These are phyloP conservation scores for Diaphora mendica DNA, from an alignment of 2,888 invertebrate genomes.

Conservation along the genomic window DNA sequence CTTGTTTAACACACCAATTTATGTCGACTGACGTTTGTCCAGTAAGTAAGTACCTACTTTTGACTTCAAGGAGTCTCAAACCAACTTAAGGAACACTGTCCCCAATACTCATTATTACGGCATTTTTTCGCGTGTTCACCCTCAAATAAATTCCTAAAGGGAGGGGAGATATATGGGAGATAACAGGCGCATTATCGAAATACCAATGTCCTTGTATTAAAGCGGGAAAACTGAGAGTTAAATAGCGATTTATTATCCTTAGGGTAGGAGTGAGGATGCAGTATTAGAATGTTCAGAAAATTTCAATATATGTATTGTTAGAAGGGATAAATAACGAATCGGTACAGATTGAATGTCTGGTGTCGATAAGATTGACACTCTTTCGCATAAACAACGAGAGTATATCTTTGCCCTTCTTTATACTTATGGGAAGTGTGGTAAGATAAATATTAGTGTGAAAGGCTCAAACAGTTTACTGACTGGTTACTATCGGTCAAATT, in stretches of 20 bases:
- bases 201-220: conserved; percentile 83
- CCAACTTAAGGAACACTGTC: conserved; percentile 65
- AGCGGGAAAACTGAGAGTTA: conserved; percentile 80
- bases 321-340: conserved; percentile 7
- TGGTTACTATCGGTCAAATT: neutral
- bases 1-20: neutral
- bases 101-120: conserved; percentile 81
- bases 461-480: neutral
- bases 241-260: conserved; percentile 79
- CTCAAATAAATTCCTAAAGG: conserved; percentile 73
- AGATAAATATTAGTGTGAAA: neutral
- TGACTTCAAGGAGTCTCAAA: conserved; percentile 51
- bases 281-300: conserved; percentile 44
- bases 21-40: conserved; percentile 5
- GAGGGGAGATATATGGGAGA: conserved; percentile 79
- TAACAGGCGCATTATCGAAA: conserved; percentile 84
- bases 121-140: conserved; percentile 82
- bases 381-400: neutral
- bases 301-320: conserved; percentile 37
- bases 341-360: conserved; percentile 5
- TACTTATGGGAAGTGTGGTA: neutral
- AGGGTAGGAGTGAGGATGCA: conserved; percentile 47
- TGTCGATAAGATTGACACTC: conserved; percentile 1
- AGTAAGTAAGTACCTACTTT: conserved; percentile 33
- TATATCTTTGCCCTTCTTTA: neutral